Base-by-base conservation (phyloP, 2,113 vertebrate genomes). In the Tamias sibiricus region DNA sequence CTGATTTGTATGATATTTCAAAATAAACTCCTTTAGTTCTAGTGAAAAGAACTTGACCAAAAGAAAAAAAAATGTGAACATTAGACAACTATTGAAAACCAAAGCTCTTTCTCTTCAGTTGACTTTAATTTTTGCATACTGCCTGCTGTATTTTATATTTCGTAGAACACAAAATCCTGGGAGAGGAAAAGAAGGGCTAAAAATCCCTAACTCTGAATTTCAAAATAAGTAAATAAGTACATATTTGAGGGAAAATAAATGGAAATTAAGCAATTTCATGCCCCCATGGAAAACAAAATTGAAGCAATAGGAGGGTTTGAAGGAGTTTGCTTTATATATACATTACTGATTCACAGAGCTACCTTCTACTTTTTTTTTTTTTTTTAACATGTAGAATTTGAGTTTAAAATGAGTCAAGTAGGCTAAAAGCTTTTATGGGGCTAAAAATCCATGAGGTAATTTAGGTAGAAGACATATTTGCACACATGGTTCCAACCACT, bases 401-500 rank as follows among this genome's bases (percentile, higher is more conserved):
- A 24, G 28, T 62, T 82, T 47, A 91, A 47, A 90, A 52, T 77
- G 7, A 71, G 8, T 47, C 32, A 90, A 88, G 44, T 40, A 91
- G 42, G 14, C 1, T 71, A 66, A 59, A 90, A 76, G 35, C n/a
- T 68, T 95, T 79, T 52, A 79, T 44, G 35, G 76, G 37, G 44
- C 86, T 76, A 89, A 95, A 80, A 35, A 83, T 6, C 42, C 11
- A 32, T 22, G 16, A 84, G 28, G 28, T 84, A 57, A 80, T 95
- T 94, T 84, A 91, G 32, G 77, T n/a, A 71, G 72, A 92, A 20
- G 74, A 54, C 6, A 40, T 83, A 47, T 95, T 95, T 80, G 69
- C 24, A 76, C 62, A 81, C n/a, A 42, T 17, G 79, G 24, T 22
- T 28, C 40, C 71, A 90, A 8, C 80, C 79, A n/a, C 40, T 92